Evolutionary conservation across 2,797 vertebrate species (phyloP).

Genomic region (Syndactyla subalaris): DNA sequence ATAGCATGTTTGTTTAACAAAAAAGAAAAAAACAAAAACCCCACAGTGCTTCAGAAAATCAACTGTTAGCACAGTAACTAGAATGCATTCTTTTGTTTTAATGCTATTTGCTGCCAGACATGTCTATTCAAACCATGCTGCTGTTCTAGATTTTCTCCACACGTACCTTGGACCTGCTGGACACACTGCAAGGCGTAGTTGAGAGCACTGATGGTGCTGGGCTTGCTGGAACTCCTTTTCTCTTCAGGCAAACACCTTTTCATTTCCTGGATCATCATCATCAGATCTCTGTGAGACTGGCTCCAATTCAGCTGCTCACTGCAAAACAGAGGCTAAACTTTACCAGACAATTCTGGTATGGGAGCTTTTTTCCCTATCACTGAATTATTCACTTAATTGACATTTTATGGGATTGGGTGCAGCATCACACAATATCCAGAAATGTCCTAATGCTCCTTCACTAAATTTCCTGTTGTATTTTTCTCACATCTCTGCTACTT

Average conservation of each 20-base stretch:
- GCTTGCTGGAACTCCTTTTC: constrained; percentile 58
- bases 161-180: constrained; percentile 87
- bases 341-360: neutral
- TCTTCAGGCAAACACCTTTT: constrained; percentile 71
- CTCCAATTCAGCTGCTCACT: constrained; percentile 61
- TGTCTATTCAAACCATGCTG: neutral
- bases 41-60: neutral
- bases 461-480: neutral
- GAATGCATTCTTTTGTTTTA: neutral
- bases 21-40: neutral
- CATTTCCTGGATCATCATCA: constrained; percentile 75
- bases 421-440: neutral
- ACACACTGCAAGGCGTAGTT: constrained; percentile 82
- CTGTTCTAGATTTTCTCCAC: neutral
- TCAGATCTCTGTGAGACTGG: constrained; percentile 65
- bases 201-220: constrained; percentile 73
- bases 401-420: neutral
- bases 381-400: neutral
- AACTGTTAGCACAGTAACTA: neutral
- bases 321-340: neutral
- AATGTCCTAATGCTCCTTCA: neutral
- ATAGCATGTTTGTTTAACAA: neutral
- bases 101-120: neutral
- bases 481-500: neutral
- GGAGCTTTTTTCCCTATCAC: neutral